Evolutionary conservation across 2,888 invertebrate species (phyloP), one percentile per base, ranked within the genome.

Genomic region (Leptinotarsa rubiginosa): DNA sequence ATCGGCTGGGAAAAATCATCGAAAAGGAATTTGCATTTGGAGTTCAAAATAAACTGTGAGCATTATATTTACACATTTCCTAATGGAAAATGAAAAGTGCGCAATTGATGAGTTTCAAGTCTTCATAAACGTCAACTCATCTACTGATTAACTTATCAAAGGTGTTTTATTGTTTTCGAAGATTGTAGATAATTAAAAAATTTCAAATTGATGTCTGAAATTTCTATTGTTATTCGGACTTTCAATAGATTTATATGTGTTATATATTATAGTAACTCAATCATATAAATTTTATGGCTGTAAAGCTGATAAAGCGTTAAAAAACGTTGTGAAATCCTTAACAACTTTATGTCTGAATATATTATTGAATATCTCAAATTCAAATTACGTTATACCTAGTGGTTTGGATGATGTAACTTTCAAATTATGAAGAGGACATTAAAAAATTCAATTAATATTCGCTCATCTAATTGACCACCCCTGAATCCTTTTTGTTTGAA

Each of bases 61-160:
- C 16, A 31, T 12, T n/a, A 62, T 31, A 41, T 41, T 41, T 10
- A 62, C 41, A 62, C 62, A 62, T 62, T 62, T 62, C 10, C 62
- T 25, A 41, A 62, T 62, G 16, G 62, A n/a, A 62, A 31, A n/a
- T 62, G 25, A 31, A 62, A 62, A 62, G 62, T 41, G 62, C 62
- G 62, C 41, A 62, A 31, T 41, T 31, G 41, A 18, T 41, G n/a
- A 31, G 18, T 15, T 62, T 56, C 12, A 22, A 56, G 56, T 56
- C 5, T 56, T 62, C 62, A 62, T 62, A 62, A 41, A 62, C 31
- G 62, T 62, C 62, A 62, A 62, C n/a, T 7, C n/a, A 62, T 62
- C 41, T 16, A 41, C 41, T 1, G 41, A 62, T 62, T 41, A 41
- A n/a, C 15, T 56, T 56, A 25, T 62, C 10, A 18, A 41, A 41